These are phyloP conservation scores for Acrocera orbiculus DNA, from an alignment of 2,888 invertebrate species.

Conservation along the genomic window DNA sequence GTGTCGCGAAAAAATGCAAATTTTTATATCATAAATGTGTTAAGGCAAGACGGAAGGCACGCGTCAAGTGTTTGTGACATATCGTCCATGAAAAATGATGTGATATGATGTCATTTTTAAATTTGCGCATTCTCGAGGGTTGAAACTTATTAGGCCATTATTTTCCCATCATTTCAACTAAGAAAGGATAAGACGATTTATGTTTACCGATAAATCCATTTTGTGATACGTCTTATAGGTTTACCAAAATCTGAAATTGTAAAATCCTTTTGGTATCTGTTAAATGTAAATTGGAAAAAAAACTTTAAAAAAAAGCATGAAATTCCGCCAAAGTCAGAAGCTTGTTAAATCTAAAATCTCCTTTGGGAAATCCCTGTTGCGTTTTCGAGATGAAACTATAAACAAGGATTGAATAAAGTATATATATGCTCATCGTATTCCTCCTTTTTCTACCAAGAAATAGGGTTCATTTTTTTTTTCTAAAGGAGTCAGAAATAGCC, in stretches of 20 bases:
- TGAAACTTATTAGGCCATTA: conserved; percentile 2
- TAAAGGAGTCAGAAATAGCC: no score
- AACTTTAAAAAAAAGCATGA: no score
- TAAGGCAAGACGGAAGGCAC: conserved; percentile 4
- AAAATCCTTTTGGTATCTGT: no score
- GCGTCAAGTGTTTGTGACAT: conserved; percentile 9
- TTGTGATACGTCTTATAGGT: conserved; percentile 1
- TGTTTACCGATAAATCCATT: conserved; percentile 2
- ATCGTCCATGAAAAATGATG: conserved; percentile 10
- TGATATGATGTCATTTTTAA: conserved; percentile 9
- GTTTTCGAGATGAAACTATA: no score
- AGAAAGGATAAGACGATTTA: conserved; percentile 1
- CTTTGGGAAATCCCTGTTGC: no score
- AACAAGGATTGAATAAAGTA: no score
- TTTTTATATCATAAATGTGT: background rate
- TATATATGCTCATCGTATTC: no score
- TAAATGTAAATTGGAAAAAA: no score
- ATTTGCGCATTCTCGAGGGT: conserved; percentile 1
- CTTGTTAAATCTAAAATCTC: no score
- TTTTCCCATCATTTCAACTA: conserved; percentile 1
- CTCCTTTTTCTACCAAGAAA: no score
- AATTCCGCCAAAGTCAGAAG: no score
- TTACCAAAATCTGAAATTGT: conserved; percentile 3
- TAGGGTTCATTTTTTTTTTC: no score
- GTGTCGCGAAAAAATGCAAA: conserved; percentile 4